Conservation (phyloP, 1,140 invertebrate species). For the Vollenhovia emeryi region DNA sequence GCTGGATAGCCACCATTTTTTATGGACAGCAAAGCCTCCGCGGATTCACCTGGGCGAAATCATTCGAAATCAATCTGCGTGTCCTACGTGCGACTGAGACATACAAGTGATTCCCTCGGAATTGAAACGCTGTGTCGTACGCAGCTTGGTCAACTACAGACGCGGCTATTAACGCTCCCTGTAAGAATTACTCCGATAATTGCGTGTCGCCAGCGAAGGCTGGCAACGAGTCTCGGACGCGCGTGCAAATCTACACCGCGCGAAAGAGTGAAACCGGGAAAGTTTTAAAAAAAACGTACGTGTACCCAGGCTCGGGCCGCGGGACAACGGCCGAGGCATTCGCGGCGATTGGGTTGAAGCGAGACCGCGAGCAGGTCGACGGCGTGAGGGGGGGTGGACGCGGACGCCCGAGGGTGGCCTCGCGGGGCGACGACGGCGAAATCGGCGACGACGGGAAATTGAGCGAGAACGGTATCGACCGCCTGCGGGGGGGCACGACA, state of each 20-base stretch:
- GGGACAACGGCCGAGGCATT: not conserved
- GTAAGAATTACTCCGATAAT: not conserved
- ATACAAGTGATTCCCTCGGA: not conserved
- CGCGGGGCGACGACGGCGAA: not conserved
- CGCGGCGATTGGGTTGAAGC: not conserved
- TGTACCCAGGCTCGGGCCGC: not conserved
- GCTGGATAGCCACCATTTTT: conserved; percentile 86
- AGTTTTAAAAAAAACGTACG: not conserved
- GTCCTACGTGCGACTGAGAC: not conserved
- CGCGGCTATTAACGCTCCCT: not conserved
- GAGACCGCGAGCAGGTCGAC: not conserved
- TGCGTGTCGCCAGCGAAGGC: not conserved
- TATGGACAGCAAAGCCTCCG: conserved; percentile 85
- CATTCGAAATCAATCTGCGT: not conserved
- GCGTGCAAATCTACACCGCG: not conserved
- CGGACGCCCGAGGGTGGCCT: too few species aligned
- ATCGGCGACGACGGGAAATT: not conserved
- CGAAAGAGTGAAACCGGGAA: not conserved
- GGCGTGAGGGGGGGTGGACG: too few species aligned
- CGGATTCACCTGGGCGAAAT: conserved; percentile 84
- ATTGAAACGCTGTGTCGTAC: not conserved
- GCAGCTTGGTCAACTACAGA: not conserved
- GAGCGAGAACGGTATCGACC: not conserved
- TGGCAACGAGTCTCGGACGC: not conserved
- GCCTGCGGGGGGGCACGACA: conserved; percentile 54